phyloP scores from a whole-genome alignment of 2,797 vertebrate species.

The Sebastes steindachneri region DNA sequence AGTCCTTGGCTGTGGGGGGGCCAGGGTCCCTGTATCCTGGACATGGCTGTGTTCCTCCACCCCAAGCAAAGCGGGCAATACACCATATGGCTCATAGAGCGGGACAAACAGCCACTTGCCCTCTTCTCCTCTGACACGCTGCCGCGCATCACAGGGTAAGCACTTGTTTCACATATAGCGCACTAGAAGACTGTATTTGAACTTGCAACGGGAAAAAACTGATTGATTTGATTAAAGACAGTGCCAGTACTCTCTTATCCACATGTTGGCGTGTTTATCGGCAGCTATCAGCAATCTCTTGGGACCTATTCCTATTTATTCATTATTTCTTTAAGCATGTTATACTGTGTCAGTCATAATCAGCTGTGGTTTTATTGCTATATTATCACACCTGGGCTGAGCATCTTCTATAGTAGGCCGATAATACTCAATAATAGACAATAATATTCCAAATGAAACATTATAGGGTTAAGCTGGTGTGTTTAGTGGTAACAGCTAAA shows the following conservation, averaged over 20 bases:
- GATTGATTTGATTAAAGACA: background rate
- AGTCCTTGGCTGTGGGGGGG: conserved; percentile 83
- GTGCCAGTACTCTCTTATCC: background rate
- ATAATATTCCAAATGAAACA: no score
- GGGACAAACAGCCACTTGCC: conserved; percentile 77
- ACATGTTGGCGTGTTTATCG: no score
- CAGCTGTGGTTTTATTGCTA: no score
- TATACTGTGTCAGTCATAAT: no score
- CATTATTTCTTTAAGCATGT: no score
- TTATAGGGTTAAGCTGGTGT: no score
- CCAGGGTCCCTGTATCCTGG: conserved; percentile 75
- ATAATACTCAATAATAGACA: no score
- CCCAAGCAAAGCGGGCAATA: conserved; percentile 82
- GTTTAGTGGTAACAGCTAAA: no score
- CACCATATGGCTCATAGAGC: conserved; percentile 82
- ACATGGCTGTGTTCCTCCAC: conserved; percentile 84
- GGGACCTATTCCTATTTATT: no score
- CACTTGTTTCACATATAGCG: background rate
- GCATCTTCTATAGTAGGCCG: no score
- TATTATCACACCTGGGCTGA: no score
- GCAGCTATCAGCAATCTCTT: no score
- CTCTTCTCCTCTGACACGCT: conserved; percentile 82
- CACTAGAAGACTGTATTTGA: background rate
- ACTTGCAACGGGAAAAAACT: background rate
- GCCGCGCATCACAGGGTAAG: conserved; percentile 84